Base-by-base conservation (phyloP, 2,888 invertebrate genomes). In the Automeris io region DNA sequence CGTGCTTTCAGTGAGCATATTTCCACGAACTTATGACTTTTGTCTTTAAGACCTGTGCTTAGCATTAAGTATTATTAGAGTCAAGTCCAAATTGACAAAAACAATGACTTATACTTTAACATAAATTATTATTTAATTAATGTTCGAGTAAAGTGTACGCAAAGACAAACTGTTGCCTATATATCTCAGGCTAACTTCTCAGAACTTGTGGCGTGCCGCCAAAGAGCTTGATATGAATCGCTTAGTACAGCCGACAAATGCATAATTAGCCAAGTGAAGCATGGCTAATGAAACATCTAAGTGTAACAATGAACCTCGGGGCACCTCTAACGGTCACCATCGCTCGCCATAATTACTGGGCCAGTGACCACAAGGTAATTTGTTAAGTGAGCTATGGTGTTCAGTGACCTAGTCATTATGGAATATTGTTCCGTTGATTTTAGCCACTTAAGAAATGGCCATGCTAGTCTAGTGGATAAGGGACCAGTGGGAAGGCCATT, bases 241-340 rank as follows among this genome's bases (percentile, higher is more conserved):
- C 32, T 37, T 21, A 33, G 16, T 21, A 19, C 13, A 8, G 39
- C 39, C 39, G 39, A 35, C 39, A 26, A 29, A 35, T 29, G 34
- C 13, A 19, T 24, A 39, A 35, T 35, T 39, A 39, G 26, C 39
- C 19, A 26, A 52, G 37, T 49, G 40, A 45, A 43, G 49, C 56
- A 51, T 55, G 47, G 45, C 47, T 54, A 59, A 61, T 57, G 45
- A 53, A 45, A 49, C 51, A 45, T 39, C 46, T 52, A 62, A 57
- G 59, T 70, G 56, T 66, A 60, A 61, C 69, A 64, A 63, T 57
- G 62, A 54, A 61, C 63, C 42, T 38, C 42, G 23, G 42, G 46
- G 52, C 58, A 59, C 63, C 47, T 52, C 39, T 66, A 68, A 64
- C 66, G 61, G 66, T 59, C 47, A 41, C 47, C 50, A 51, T 46